Base-by-base conservation (phyloP, 2,113 vertebrate species). In the Hemibagrus wyckioides region DNA sequence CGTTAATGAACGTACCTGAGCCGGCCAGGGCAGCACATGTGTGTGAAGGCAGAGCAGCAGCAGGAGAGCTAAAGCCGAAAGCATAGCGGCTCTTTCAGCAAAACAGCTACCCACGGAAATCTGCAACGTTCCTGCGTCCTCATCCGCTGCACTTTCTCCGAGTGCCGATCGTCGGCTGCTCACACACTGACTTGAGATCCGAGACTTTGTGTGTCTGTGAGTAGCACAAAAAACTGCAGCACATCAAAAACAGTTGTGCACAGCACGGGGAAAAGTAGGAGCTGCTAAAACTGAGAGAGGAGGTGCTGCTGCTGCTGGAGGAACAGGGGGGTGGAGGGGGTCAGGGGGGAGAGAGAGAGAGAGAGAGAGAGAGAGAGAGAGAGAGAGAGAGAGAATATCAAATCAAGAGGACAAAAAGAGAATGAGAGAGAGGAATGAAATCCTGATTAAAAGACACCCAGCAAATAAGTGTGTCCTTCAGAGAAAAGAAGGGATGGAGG, bases 1-100 rank as follows among this genome's bases (percentile, higher is more conserved):
- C 33, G 44, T 17, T 17, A 63, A 56, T 14, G 28, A 71, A 83
- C 87, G 67, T 97, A 98, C 97, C 98, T 98, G 96, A 92, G 56
- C 13, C 79, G 93, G 92, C 93, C 94, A 94, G 91, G 95, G 95
- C 95, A 96, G 90, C 88, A 92, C 88, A 92, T 94, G 94, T 94
- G 95, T 93, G 79, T 97, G 96, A 92, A 96, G 95, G 95, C 94
- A 97, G 93, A 97, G 91, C 89, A 97, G 93, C 91, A 94, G 90
- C 92, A 95, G 94, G 19, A 94, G 92, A 82, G 91, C 75, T 90
- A 92, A 87, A 83, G 90, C 91, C 48, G 93, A 91, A 91, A 95
- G 91, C 95, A 96, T 94, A 93, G 92, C 94, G 19, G 3, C 39
- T 59, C 7, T 44, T 75, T 91, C 89, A 92, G 90, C 85, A 90